Evolutionary conservation across 2,888 invertebrate genomes (phyloP).

Genomic region (Chloroclysta siterata): DNA sequence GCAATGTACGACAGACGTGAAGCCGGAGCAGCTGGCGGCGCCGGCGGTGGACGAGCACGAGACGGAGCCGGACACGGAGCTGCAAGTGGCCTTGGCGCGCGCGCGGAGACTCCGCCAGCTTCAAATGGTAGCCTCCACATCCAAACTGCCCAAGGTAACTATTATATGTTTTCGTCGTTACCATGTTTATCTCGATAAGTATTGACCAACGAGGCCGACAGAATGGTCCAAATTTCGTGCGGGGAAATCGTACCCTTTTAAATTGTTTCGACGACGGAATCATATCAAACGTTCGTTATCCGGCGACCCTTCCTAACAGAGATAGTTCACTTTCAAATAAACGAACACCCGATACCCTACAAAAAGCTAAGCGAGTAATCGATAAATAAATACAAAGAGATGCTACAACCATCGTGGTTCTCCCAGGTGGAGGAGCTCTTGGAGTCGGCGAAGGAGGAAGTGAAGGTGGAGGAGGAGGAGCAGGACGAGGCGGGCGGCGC

Average conservation of each 20-base stretch:
- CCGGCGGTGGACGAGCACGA: slow-evolving; percentile 80
- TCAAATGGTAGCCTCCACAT: slow-evolving; percentile 7
- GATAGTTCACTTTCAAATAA: no score
- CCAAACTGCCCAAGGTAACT: slow-evolving; percentile 59
- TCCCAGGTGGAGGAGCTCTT: slow-evolving; percentile 72
- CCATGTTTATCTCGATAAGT: no score
- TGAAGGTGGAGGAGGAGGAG: slow-evolving; percentile 54
- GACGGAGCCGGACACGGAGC: slow-evolving; percentile 89
- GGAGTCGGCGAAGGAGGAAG: slow-evolving; percentile 84
- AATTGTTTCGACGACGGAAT: no score
- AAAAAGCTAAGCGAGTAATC: no score
- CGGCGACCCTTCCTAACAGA: no score
- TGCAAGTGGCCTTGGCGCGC: slow-evolving; percentile 89
- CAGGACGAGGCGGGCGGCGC: slow-evolving; percentile 56
- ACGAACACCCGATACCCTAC: no score
- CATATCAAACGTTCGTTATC: no score
- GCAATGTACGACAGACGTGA: slow-evolving; percentile 56
- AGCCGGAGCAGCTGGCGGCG: slow-evolving; percentile 51
- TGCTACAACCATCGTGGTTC: not conserved
- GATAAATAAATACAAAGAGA: no score
- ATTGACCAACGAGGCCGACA: no score
- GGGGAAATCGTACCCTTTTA: no score
- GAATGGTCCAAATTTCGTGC: no score
- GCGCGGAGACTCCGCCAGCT: slow-evolving; percentile 88
- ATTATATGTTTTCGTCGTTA: no score